phyloP scores from a whole-genome alignment of 1,140 invertebrate genomes.

The Pomacea maculata region DNA sequence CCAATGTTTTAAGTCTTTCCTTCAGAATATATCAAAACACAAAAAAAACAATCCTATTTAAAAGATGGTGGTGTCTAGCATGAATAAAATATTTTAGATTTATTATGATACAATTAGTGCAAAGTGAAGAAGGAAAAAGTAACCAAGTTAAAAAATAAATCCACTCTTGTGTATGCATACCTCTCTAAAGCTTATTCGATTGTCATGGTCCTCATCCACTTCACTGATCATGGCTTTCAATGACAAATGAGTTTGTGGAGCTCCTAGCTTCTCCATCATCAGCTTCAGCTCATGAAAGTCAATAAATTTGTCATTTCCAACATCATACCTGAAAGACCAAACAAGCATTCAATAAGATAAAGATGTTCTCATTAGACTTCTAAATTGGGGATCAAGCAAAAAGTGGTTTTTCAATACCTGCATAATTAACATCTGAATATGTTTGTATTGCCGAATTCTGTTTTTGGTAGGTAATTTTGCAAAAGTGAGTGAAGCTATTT shows the following conservation, averaged over 20 bases:
- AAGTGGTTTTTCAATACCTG: not conserved
- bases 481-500: too few species aligned
- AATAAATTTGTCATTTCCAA: constrained; percentile 85
- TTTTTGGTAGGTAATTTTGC: too few species aligned
- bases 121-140: not conserved
- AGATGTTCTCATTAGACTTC: not conserved
- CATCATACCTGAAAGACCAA: constrained; percentile 80
- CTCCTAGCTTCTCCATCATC: constrained; percentile 97
- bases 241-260: constrained; percentile 92
- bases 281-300: constrained; percentile 88
- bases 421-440: not conserved
- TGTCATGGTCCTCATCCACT: constrained; percentile 90
- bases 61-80: not conserved
- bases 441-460: not conserved
- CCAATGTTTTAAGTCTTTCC: too few species aligned
- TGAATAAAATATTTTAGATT: not conserved
- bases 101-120: not conserved
- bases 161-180: constrained; percentile 60
- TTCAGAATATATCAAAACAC: not conserved
- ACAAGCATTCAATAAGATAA: constrained; percentile 4
- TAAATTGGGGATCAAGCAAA: not conserved
- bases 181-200: constrained; percentile 90
- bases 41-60: not conserved
- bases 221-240: constrained; percentile 90
- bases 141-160: not conserved